Evolutionary conservation across 2,113 vertebrate species (phyloP), one percentile per base, ranked within the genome.

Genomic region (Crotalus helleri): DNA sequence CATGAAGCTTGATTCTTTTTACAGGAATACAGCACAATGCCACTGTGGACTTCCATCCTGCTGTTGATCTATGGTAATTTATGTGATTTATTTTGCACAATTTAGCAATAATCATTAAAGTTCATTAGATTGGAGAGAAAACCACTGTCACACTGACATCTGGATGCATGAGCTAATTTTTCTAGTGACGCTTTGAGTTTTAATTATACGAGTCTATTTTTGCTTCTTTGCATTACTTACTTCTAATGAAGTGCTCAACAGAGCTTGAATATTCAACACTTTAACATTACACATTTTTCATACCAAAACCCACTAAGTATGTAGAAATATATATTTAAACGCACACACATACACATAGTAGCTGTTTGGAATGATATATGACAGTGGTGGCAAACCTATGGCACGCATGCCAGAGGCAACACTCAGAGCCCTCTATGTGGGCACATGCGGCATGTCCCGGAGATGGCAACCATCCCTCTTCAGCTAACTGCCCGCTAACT

Each of bases 71-170:
- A 24, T 4, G 12, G 87, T 86, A 93, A 92, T 93, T 93, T 87
- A 64, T 92, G 58, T 92, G 91, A 92, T 92, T 94, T 92, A 92
- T 92, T 85, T 94, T 92, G 81, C 74, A 92, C 93, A 92, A 90
- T 58, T 92, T 90, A 69, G 88, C 91, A 92, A 86, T 92, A 92
- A 94, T 92, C 88, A 94, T 94, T 94, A 92, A 92, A 87, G 85
- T 88, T 94, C 88, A 94, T 94, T 94, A 94, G 74, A 90, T 69
- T 69, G 49, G 88, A 94, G 88, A 49, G 26, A 74, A 88, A 90
- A 90, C 49, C 87, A 94, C 74, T 87, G 74, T 87, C 57, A 87
- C 33, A 87, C 39, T 94, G 93, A 92, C 93, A 94, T 94, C 91
- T 90, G 57, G 11, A 93, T 94, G 58, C 88, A 92, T 94, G 93